Percentiles rank a stretch among this genome's conserved stretches.
Conservation (phyloP, 2,888 invertebrate genomes). For the Sphaerophoria taeniata region DNA sequence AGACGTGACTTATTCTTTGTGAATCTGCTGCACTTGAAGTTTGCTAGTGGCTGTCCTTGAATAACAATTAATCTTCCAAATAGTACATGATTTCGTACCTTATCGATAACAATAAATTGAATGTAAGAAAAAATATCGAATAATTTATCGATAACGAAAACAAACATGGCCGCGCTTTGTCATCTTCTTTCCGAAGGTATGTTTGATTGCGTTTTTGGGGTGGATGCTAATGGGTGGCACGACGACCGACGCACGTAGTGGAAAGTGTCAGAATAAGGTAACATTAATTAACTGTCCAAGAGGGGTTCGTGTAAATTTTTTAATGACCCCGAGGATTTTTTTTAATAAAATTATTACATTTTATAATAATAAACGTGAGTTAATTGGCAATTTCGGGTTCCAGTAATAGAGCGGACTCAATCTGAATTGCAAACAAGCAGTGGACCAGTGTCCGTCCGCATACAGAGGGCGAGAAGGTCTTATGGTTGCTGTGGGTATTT, state of each 20-base stretch:
- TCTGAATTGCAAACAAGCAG: conserved; percentile 68
- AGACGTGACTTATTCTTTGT: conserved; percentile 57
- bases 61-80: conserved; percentile 59
- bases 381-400: conserved; percentile 75
- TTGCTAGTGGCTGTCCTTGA: conserved; percentile 36
- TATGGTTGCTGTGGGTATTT: conserved; percentile 15
- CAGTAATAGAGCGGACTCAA: conserved; percentile 72
- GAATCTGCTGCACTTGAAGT: conserved; percentile 14
- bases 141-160: conserved; percentile 44
- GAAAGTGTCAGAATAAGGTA: conserved; percentile 43
- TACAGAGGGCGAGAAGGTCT: neutral
- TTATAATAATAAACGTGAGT: conserved; percentile 74
- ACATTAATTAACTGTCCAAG: conserved; percentile 69
- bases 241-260: neutral
- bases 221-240: neutral
- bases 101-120: conserved; percentile 54
- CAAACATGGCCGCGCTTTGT: conserved; percentile 39
- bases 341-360: conserved; percentile 75
- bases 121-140: conserved; percentile 49
- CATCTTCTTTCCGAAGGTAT: conserved; percentile 12
- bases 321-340: conserved; percentile 60
- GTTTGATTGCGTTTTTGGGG: neutral
- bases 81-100: conserved; percentile 37
- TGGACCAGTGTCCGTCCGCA: conserved; percentile 23
- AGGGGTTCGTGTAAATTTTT: conserved; percentile 67